A percentile compares a stretch with the other conserved stretches of the same genome.
Conservation (phyloP, 2,797 vertebrate genomes). For the Lacerta agilis region DNA sequence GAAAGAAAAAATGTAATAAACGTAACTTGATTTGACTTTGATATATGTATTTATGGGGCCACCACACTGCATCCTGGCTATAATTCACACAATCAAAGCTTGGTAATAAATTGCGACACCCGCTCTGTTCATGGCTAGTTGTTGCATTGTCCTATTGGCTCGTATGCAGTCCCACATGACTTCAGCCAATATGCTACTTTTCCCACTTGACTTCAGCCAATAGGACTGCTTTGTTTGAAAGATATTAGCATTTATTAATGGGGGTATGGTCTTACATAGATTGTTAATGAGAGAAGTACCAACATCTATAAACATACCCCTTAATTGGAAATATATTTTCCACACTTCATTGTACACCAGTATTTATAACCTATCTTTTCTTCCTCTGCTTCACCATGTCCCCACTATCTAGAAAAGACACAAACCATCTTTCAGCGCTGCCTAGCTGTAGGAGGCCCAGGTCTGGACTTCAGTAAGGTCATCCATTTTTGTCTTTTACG, state of each 20-base stretch:
- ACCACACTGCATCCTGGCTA: background rate
- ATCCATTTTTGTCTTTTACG: constrained; percentile 12
- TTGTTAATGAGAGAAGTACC: background rate
- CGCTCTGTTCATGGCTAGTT: background rate
- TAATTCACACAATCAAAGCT: background rate
- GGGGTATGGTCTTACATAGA: background rate
- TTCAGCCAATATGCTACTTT: background rate
- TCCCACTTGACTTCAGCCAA: background rate
- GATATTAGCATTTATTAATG: background rate
- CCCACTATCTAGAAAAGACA: background rate
- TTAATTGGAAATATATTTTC: background rate
- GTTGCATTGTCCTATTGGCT: background rate
- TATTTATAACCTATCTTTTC: background rate
- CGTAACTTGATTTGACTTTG: background rate
- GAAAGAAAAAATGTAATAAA: background rate
- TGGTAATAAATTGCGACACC: background rate
- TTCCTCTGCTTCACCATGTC: background rate
- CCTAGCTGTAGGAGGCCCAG: background rate
- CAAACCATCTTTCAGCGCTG: background rate
- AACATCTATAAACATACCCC: background rate
- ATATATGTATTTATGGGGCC: background rate
- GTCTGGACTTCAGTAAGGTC: background rate
- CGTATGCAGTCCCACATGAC: background rate
- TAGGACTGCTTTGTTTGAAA: background rate
- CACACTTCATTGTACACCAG: too few species aligned